Conservation (phyloP, 2,113 vertebrate genomes). For the Microcebus murinus region DNA sequence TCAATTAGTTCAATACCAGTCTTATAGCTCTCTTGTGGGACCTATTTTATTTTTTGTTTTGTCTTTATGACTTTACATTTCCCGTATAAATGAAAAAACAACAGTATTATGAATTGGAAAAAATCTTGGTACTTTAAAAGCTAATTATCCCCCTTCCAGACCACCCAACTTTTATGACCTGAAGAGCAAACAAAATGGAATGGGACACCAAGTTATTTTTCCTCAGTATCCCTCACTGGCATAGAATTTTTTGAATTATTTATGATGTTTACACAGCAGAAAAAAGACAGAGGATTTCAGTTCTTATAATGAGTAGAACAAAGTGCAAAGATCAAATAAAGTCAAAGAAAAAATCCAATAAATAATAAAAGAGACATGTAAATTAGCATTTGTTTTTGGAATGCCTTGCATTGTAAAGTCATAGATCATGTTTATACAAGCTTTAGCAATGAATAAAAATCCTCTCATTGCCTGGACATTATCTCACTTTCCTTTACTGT, state of each 20-base stretch:
- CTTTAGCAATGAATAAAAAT: conserved; percentile 42
- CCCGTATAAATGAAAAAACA: background rate
- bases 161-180: background rate
- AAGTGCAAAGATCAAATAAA: conserved; percentile 82
- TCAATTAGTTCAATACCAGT: background rate
- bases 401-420: conserved; percentile 42
- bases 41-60: background rate
- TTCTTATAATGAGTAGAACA: conserved; percentile 74
- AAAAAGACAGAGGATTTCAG: conserved; percentile 69
- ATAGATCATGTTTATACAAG: conserved; percentile 64
- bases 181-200: conserved; percentile 37
- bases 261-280: conserved; percentile 72
- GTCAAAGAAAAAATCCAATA: conserved; percentile 73
- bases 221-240: conserved; percentile 23
- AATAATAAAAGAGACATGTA: conserved; percentile 75
- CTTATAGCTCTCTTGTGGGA: background rate
- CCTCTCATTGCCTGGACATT: background rate
- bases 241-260: conserved; percentile 72
- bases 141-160: background rate
- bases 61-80: background rate
- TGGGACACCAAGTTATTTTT: conserved; percentile 16
- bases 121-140: conserved; percentile 29
- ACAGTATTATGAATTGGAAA: background rate
- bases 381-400: conserved; percentile 74
- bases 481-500: background rate